Conservation (phyloP, 2,888 invertebrate species). For the Phymatocera aterrima region DNA sequence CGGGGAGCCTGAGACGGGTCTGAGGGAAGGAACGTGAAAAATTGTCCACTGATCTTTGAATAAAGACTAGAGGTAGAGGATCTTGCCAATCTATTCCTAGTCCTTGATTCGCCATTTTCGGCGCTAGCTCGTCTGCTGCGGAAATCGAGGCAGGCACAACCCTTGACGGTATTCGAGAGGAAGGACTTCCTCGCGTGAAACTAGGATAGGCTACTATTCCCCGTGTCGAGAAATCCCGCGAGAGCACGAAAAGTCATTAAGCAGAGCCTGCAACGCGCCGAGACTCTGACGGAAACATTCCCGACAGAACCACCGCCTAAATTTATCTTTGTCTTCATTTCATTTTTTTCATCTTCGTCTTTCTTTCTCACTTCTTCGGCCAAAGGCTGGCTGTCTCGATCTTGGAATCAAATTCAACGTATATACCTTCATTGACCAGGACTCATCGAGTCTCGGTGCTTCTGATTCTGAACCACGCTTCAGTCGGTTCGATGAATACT, state of each 20-base stretch:
- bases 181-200: background rate
- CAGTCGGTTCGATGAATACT: conserved; percentile 19
- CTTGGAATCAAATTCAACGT: background rate
- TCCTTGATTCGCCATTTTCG: background rate
- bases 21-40: conserved; percentile 22
- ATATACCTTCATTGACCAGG: conserved; percentile 2
- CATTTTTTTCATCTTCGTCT: background rate
- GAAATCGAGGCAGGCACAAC: conserved; percentile 28
- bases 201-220: conserved; percentile 3
- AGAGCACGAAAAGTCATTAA: conserved; percentile 26
- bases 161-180: conserved; percentile 28
- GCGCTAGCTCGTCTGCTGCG: background rate
- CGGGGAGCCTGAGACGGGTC: conserved; percentile 5
- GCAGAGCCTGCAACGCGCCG: background rate
- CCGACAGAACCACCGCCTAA: background rate
- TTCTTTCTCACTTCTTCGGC: background rate
- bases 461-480: background rate
- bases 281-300: conserved; percentile 14
- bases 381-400: background rate
- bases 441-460: background rate
- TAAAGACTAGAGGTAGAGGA: background rate
- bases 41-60: conserved; percentile 23
- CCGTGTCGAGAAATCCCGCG: conserved; percentile 20
- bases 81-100: conserved; percentile 22
- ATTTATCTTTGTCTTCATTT: background rate